Base-by-base conservation (phyloP, 2,797 vertebrate genomes). In the Hypotaenidia okinawae region DNA sequence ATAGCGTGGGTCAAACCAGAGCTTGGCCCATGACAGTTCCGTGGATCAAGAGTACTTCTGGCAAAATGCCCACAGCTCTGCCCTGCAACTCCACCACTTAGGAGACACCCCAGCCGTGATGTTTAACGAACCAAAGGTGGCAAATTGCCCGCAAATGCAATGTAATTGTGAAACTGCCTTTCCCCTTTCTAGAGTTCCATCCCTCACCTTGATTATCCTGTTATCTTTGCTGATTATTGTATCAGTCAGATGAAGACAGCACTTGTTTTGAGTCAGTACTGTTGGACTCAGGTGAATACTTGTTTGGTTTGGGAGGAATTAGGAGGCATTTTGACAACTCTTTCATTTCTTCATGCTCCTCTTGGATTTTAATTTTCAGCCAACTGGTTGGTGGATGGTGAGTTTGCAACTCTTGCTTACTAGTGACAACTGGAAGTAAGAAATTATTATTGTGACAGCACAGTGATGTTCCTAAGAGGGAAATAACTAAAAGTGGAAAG, bases 311-410 rank as follows among this genome's bases (percentile, higher is more conserved):
- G 92, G 76, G 89, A 96, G 73, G 87, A 95, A 95, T 93, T 93
- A 95, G 94, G 94, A 97, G 96, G 94, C 93, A 93, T 93, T 93
- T 96, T 96, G 96, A 96, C 96, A 97, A 96, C 94, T 96, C 86
- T 97, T 96, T 97, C 96, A 86, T 96, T 95, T 96, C 93, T 95
- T 96, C 94, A 96, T 96, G 96, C 96, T 97, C 94, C 94, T 96
- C 95, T 96, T 57, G 94, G 93, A 95, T 95, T 96, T 97, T 96
- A 95, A 96, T 95, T 96, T 95, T 95, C 94, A 96, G 94, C 94
- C 94, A 96, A 89, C 95, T 95, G 95, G 75, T 96, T 97, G 96
- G 96, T 96, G 94, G 94, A 94, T 95, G 95, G 96, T 95, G 96
- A 94, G 94, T 97, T 95, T 88, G 91, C 90, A 94, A 94, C 84